These are phyloP conservation scores for Chroicocephalus ridibundus DNA, from an alignment of 2,113 vertebrate genomes.

Conservation along the genomic window DNA sequence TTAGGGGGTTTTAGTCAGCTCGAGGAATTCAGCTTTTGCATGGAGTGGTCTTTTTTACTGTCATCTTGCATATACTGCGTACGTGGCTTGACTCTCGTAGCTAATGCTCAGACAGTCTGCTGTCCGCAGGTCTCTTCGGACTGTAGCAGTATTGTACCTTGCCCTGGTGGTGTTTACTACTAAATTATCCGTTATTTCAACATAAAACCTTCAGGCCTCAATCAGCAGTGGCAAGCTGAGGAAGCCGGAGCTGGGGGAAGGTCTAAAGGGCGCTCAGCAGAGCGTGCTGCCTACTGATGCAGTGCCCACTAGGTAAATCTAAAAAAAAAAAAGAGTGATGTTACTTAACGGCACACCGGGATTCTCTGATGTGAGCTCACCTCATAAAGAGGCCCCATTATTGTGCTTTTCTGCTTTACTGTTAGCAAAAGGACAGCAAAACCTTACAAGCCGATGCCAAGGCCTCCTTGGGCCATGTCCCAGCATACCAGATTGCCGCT, in stretches of 20 bases:
- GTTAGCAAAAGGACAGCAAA: background rate
- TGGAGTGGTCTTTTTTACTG: background rate
- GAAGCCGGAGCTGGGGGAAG: background rate
- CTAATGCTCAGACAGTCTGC: background rate
- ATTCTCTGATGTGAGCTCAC: background rate
- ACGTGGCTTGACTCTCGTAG: accelerated
- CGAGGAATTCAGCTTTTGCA: background rate
- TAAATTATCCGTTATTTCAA: background rate
- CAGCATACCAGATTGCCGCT: background rate
- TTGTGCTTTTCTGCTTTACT: background rate
- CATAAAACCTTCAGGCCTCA: background rate
- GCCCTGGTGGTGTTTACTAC: background rate
- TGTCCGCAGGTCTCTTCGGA: background rate
- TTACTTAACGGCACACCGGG: background rate
- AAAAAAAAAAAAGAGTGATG: background rate
- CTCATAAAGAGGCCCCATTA: background rate
- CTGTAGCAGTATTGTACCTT: background rate
- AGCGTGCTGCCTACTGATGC: background rate
- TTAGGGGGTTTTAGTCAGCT: background rate
- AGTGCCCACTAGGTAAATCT: background rate
- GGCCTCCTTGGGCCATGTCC: background rate
- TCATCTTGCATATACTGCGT: background rate
- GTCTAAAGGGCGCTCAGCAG: background rate
- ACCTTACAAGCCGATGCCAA: background rate
- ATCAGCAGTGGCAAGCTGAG: background rate